Percentiles rank a stretch among this genome's conserved stretches.
Conservation (phyloP, 1,140 invertebrate genomes). For the Sogatella furcifera region DNA sequence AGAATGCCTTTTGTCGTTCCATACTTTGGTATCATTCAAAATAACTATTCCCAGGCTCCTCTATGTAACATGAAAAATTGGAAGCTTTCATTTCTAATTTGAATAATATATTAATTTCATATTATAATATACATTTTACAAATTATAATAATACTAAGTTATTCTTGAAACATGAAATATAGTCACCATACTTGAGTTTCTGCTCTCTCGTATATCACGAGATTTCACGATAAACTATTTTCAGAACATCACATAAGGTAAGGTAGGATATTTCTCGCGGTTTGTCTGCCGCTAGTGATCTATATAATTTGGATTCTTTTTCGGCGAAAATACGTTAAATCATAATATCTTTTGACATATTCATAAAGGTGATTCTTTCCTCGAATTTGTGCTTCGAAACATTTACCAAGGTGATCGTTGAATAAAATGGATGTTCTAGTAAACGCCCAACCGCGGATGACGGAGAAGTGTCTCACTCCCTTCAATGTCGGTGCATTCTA, state of each 20-base stretch:
- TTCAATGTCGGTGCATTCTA: constrained; percentile 3
- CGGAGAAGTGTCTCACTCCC: constrained; percentile 14
- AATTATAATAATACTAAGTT: too few species aligned
- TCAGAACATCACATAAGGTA: constrained; percentile 13
- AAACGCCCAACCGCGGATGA: constrained; percentile 7
- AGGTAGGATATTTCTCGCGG: constrained; percentile 8
- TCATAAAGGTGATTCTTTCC: background rate
- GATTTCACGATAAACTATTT: constrained; percentile 23
- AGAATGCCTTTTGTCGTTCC: too few species aligned
- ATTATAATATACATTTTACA: too few species aligned
- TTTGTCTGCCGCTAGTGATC: constrained; percentile 5
- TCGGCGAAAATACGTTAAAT: constrained; percentile 9
- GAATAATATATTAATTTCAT: too few species aligned
- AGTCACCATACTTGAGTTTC: background rate
- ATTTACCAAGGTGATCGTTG: background rate
- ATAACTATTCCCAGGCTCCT: too few species aligned
- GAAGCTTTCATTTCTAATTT: too few species aligned
- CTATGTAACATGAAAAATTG: too few species aligned
- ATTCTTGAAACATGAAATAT: background rate
- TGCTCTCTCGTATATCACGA: constrained; percentile 17
- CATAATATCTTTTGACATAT: background rate
- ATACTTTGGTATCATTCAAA: too few species aligned
- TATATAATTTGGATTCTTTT: constrained; percentile 13
- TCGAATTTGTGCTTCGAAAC: background rate
- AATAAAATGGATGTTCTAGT: constrained; percentile 2